These are phyloP conservation scores for Charaxes varanes DNA, from an alignment of 1,140 invertebrate species.

Conservation along the genomic window DNA sequence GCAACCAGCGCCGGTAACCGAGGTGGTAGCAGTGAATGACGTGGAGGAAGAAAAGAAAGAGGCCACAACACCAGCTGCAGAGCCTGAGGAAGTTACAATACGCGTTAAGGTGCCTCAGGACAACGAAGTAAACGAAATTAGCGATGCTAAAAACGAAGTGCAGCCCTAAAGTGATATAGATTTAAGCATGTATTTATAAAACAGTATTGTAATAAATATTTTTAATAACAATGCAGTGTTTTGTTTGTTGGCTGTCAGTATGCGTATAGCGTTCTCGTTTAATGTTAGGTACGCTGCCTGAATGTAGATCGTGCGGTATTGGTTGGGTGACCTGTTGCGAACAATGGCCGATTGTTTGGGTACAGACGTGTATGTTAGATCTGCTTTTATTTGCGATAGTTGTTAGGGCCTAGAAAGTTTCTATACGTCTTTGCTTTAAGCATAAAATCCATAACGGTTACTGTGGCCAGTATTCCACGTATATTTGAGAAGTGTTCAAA, in stretches of 20 bases:
- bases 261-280: constrained; percentile 20
- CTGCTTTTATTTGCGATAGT: constrained; percentile 14
- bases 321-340: constrained; percentile 15
- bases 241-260: constrained; percentile 23
- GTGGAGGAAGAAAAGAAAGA: constrained; percentile 35
- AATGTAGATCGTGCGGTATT: constrained; percentile 19
- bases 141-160: constrained; percentile 39
- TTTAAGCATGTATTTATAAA: constrained; percentile 58
- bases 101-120: constrained; percentile 36
- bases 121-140: constrained; percentile 25
- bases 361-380: no score
- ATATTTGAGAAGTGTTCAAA: no score
- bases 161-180: constrained; percentile 53
- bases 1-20: not conserved
- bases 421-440: no score
- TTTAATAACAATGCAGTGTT: constrained; percentile 33
- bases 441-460: no score
- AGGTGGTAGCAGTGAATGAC: constrained; percentile 12
- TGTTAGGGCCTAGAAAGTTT: no score
- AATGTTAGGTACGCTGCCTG: constrained; percentile 22
- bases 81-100: constrained; percentile 41
- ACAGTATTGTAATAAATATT: constrained; percentile 64
- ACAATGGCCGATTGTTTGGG: constrained; percentile 23
- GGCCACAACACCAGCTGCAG: constrained; percentile 31
- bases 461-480: no score